phyloP scores from a whole-genome alignment of 2,797 vertebrate species.

The Eupleurogrammus muticus region DNA sequence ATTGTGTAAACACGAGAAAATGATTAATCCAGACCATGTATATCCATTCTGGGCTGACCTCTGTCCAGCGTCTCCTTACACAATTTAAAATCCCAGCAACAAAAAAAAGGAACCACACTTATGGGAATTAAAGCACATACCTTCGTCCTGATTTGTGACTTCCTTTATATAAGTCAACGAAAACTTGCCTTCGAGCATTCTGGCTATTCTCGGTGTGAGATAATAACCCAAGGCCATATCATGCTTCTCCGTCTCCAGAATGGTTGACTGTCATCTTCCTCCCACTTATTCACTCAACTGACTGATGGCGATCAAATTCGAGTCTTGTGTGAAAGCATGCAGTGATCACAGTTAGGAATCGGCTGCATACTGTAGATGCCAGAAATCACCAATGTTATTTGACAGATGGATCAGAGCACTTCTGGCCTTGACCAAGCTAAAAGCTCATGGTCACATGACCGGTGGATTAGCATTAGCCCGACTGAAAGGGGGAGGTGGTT shows the following conservation, averaged over 20 bases:
- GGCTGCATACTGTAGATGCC: constrained; percentile 45
- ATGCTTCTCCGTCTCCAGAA: constrained; percentile 35
- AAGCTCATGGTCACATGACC: constrained; percentile 77
- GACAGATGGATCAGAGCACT: constrained; percentile 75
- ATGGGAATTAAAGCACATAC: background rate
- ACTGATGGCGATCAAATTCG: constrained; percentile 30
- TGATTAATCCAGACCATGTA: constrained; percentile 25
- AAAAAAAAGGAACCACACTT: constrained; percentile 14
- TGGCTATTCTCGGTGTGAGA: constrained; percentile 57
- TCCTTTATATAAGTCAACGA: background rate
- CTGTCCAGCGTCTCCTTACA: constrained; percentile 9
- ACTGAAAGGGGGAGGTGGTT: constrained; percentile 73
- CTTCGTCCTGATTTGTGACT: constrained; percentile 17
- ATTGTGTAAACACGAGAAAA: constrained; percentile 44
- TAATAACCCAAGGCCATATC: constrained; percentile 64
- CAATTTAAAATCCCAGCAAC: constrained; percentile 1
- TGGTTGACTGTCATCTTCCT: constrained; percentile 21
- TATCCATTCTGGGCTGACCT: constrained; percentile 28
- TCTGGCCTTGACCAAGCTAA: constrained; percentile 63
- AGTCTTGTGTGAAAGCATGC: constrained; percentile 32
- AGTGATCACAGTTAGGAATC: constrained; percentile 50
- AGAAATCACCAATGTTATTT: constrained; percentile 69
- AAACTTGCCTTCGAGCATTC: constrained; percentile 4
- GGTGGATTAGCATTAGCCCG: constrained; percentile 78
- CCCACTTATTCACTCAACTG: constrained; percentile 13